These are phyloP conservation scores for Sesamia nonagrioides DNA, from an alignment of 1,140 invertebrate species.

Conservation along the genomic window DNA sequence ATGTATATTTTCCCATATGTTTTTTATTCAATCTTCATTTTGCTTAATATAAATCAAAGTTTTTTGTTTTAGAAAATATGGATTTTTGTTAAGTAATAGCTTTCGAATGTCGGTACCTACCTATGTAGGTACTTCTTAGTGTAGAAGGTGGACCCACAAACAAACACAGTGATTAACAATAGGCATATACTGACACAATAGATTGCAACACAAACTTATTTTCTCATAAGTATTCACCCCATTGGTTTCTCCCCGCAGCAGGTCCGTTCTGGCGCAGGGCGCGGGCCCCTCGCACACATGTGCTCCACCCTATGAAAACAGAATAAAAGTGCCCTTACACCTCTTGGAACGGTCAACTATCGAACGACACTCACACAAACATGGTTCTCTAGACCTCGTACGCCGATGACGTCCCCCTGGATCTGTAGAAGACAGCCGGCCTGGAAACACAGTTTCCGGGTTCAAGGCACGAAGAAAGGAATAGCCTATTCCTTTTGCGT, in stretches of 20 bases:
- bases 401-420: slow-evolving; percentile 65
- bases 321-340: background rate
- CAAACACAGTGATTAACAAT: background rate
- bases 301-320: background rate
- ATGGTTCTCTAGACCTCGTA: slow-evolving; percentile 70
- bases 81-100: too few species aligned
- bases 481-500: too few species aligned
- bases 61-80: too few species aligned
- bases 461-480: too few species aligned
- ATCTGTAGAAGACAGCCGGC: slow-evolving; percentile 58
- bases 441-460: slow-evolving; percentile 7
- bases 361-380: background rate
- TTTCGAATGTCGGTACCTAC: too few species aligned
- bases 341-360: background rate
- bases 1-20: too few species aligned
- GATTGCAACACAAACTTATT: background rate
- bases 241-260: slow-evolving; percentile 10
- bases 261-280: background rate
- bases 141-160: too few species aligned
- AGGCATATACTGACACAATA: background rate
- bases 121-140: too few species aligned
- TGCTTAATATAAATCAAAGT: too few species aligned
- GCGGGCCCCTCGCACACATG: background rate
- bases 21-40: too few species aligned
- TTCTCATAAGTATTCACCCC: background rate